Percentiles rank a stretch among this genome's conserved stretches.
These are phyloP conservation scores for Siphamia tubifer DNA, from an alignment of 2,113 vertebrate species.

Conservation along the genomic window DNA sequence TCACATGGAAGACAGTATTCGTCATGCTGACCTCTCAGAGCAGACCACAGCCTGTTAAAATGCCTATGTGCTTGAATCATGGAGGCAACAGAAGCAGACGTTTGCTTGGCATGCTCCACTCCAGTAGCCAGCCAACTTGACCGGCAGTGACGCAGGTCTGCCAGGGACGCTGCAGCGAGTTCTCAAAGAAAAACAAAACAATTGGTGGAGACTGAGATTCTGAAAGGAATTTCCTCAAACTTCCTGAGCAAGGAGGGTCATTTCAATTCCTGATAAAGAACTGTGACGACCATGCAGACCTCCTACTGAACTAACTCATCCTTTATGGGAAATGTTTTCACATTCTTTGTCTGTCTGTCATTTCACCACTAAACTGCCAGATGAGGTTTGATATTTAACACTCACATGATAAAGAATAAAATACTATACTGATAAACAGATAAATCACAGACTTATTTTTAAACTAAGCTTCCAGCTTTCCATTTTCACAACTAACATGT, in stretches of 20 bases:
- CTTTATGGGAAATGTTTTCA: constrained; percentile 17
- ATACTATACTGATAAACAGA: background rate
- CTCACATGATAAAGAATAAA: background rate
- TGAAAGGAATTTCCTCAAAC: constrained; percentile 51
- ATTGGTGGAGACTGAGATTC: constrained; percentile 23
- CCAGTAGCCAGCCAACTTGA: constrained; percentile 27
- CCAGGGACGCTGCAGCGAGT: constrained; percentile 13
- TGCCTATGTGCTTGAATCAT: constrained; percentile 64
- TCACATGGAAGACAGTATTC: constrained; percentile 26
- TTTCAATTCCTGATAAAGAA: background rate
- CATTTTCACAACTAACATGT: background rate
- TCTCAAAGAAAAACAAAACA: constrained; percentile 43
- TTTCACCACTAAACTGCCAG: background rate
- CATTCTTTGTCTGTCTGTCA: background rate
- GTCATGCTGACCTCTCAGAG: constrained; percentile 47
- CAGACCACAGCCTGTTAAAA: constrained; percentile 52
- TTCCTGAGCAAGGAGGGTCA: background rate
- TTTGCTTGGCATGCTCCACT: constrained; percentile 38
- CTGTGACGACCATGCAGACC: background rate
- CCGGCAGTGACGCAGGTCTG: constrained; percentile 31
- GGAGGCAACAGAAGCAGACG: constrained; percentile 46
- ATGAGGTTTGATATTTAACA: background rate
- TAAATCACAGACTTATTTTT: too few relatives aligned
- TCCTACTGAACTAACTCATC: background rate
- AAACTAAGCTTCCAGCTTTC: too few relatives aligned